These are phyloP conservation scores for Eleginops maclovinus DNA, from an alignment of 2,113 vertebrate genomes.

Conservation along the genomic window DNA sequence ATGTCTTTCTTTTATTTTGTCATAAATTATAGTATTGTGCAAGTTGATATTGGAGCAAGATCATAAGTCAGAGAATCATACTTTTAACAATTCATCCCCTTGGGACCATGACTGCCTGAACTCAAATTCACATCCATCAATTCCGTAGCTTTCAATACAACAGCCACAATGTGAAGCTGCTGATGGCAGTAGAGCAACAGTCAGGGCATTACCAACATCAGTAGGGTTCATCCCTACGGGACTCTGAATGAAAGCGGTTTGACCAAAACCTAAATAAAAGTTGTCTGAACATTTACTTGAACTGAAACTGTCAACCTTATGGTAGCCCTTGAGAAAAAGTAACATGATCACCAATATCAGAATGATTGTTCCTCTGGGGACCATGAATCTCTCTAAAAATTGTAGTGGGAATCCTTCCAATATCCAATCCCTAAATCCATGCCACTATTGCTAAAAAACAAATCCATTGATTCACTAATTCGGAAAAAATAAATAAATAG, in stretches of 20 bases:
- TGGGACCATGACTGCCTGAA: neutral
- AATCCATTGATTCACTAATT: no score
- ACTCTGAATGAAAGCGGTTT: no score
- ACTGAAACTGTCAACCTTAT: neutral
- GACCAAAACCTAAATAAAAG: no score
- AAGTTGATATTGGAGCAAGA: no score
- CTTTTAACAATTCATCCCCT: no score
- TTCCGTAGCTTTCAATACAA: neutral
- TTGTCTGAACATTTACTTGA: neutral
- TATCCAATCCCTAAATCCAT: neutral
- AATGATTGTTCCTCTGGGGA: neutral
- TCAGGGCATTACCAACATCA: neutral
- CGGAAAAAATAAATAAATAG: neutral
- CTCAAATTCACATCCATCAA: neutral
- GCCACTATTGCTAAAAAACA: neutral
- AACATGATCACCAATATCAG: no score
- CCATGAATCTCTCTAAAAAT: neutral
- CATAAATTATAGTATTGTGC: no score
- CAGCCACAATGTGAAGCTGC: no score
- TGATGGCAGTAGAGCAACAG: no score
- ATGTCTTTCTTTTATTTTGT: no score
- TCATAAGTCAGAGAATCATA: no score
- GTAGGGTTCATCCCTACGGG: no score
- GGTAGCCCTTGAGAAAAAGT: neutral
- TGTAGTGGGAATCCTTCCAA: neutral